These are phyloP conservation scores for Characodon lateralis DNA, from an alignment of 2,797 vertebrate species.

Conservation along the genomic window DNA sequence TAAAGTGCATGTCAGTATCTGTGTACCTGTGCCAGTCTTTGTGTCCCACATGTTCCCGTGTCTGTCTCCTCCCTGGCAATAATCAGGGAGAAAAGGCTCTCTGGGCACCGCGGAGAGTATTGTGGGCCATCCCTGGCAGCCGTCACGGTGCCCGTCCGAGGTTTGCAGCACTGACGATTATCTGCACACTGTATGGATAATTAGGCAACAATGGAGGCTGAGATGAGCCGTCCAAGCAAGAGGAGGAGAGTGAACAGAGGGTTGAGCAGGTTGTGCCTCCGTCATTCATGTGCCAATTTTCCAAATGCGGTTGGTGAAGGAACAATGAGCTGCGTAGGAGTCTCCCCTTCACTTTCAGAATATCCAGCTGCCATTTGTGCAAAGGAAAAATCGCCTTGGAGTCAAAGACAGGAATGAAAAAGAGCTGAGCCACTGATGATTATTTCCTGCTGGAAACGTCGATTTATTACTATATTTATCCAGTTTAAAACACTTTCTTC, in stretches of 20 bases:
- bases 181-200: conserved; percentile 52
- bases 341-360: neutral
- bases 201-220: conserved; percentile 63
- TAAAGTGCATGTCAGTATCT: conserved; percentile 60
- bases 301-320: conserved; percentile 20
- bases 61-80: conserved; percentile 55
- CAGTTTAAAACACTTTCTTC: neutral
- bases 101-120: conserved; percentile 37
- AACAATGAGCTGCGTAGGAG: conserved; percentile 53
- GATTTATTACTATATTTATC: neutral
- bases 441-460: neutral
- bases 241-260: conserved; percentile 40
- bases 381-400: neutral
- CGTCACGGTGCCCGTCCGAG: conserved; percentile 35
- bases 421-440: neutral
- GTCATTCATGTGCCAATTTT: conserved; percentile 30
- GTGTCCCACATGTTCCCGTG: conserved; percentile 37
- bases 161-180: conserved; percentile 43
- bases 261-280: conserved; percentile 38
- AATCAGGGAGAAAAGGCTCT: conserved; percentile 32
- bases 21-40: conserved; percentile 66
- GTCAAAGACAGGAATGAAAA: neutral
- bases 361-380: conserved; percentile 9
- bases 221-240: conserved; percentile 10
- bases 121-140: conserved; percentile 59